These are phyloP conservation scores for Thinocorus orbignyianus DNA, from an alignment of 2,113 vertebrate genomes.

Conservation along the genomic window DNA sequence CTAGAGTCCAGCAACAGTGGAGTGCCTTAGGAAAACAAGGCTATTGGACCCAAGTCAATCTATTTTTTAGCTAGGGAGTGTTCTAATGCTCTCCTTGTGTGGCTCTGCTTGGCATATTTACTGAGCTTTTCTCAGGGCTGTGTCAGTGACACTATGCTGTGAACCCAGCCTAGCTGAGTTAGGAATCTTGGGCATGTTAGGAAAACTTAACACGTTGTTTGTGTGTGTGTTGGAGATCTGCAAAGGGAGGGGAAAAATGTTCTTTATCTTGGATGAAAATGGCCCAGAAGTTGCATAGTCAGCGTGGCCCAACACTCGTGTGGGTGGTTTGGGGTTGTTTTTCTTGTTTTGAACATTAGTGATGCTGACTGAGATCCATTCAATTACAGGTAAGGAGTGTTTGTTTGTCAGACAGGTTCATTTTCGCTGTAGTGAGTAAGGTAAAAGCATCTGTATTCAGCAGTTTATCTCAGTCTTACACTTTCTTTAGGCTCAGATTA, in stretches of 20 bases:
- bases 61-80: not conserved
- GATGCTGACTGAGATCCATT: not conserved
- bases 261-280: not conserved
- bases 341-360: not conserved
- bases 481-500: not conserved
- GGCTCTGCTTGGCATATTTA: not conserved
- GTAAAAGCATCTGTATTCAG: not conserved
- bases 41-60: not conserved
- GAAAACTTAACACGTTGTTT: not conserved
- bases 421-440: not conserved
- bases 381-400: not conserved
- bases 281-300: not conserved
- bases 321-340: not conserved
- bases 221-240: not conserved
- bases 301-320: not conserved
- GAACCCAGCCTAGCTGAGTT: not conserved
- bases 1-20: not conserved
- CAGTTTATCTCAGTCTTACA: not conserved
- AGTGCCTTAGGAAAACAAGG: not conserved
- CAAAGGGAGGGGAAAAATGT: not conserved
- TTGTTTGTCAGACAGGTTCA: not conserved
- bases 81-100: not conserved
- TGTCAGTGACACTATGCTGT: not conserved
- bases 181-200: rapidly evolving
- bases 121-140: not conserved